Evolutionary conservation across 2,797 vertebrate genomes (phyloP).

Genomic region (Gymnodraco acuticeps): DNA sequence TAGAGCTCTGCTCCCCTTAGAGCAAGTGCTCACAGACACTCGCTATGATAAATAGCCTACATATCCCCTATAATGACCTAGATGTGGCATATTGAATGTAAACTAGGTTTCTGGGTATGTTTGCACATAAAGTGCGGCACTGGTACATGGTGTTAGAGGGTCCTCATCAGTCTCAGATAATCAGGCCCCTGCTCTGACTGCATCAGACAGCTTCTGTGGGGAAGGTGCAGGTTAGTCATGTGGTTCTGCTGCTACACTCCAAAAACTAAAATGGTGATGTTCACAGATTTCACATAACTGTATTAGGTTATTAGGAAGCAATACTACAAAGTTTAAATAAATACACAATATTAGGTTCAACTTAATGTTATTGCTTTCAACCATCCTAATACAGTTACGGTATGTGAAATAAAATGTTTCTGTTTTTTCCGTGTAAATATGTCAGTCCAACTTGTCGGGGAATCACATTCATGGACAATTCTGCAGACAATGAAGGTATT

Average conservation of each 20-base stretch:
- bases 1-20: conserved; percentile 50
- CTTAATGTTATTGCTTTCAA: no score
- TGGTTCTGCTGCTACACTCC: background rate
- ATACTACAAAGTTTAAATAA: no score
- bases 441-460: background rate
- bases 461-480: background rate
- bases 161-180: conserved; percentile 55
- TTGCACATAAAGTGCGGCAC: conserved; percentile 51
- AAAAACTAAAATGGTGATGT: no score
- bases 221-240: background rate
- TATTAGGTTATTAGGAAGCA: no score
- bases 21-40: conserved; percentile 57
- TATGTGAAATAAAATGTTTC: no score
- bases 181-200: conserved; percentile 46
- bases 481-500: background rate
- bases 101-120: conserved; percentile 73
- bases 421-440: no score
- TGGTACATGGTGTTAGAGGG: conserved; percentile 45
- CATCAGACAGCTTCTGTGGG: conserved; percentile 11
- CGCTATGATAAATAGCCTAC: conserved; percentile 79
- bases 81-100: conserved; percentile 72
- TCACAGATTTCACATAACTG: no score
- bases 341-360: no score
- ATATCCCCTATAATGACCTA: conserved; percentile 75
- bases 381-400: no score